Conservation (phyloP, 2,113 vertebrate genomes). For the Microtus ochrogaster region DNA sequence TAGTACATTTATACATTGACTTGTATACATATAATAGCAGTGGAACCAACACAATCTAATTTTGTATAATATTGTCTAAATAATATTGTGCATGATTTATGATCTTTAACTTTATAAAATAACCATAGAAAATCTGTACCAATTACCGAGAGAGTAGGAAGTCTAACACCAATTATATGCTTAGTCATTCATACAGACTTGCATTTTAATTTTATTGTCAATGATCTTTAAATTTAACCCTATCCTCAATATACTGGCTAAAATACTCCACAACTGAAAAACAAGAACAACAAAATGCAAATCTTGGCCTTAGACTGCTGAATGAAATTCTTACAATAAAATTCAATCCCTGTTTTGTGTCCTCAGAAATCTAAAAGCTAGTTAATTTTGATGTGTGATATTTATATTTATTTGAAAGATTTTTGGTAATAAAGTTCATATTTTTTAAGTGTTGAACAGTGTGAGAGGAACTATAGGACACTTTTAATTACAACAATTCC, state of each 20-base stretch:
- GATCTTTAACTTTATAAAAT: not conserved
- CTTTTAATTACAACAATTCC: not conserved
- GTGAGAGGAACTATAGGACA: not conserved
- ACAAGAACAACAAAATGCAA: slow-evolving; percentile 24
- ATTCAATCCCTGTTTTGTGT: not conserved
- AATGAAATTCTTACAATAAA: slow-evolving; percentile 2
- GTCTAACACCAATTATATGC: not conserved
- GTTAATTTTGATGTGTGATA: not conserved
- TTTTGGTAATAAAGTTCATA: not conserved
- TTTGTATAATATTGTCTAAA: not conserved
- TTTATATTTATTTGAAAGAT: not conserved
- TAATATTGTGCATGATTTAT: not conserved
- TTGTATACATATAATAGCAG: not conserved
- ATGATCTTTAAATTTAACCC: not conserved
- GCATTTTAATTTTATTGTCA: not conserved
- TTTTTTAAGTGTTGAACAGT: not conserved
- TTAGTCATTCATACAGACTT: not conserved
- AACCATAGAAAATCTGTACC: not conserved
- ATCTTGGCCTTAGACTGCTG: not conserved
- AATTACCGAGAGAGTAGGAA: not conserved
- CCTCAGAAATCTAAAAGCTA: not conserved
- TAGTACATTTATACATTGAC: slow-evolving; percentile 27
- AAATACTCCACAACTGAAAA: not conserved
- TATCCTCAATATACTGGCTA: not conserved
- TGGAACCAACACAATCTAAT: not conserved